Percentiles rank a stretch among this genome's conserved stretches.
Conservation (phyloP, 2,113 vertebrate genomes). For the Lucifuga dentata region DNA sequence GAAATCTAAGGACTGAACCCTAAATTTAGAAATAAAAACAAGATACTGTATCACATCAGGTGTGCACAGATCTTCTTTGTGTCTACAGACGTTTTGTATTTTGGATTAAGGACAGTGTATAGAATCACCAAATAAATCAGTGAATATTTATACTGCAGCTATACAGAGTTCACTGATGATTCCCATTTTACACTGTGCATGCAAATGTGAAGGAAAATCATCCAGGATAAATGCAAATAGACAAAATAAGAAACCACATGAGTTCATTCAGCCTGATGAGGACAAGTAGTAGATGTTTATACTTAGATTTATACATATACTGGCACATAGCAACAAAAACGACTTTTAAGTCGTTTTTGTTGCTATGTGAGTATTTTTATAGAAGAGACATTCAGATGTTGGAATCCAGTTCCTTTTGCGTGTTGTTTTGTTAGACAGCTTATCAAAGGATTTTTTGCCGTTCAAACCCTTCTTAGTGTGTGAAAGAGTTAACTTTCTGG, state of each 20-base stretch:
- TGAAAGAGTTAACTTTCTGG: not conserved
- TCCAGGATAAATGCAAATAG: conserved; percentile 52
- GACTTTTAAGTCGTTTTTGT: too few species aligned
- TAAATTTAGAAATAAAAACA: too few species aligned
- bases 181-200: conserved; percentile 22
- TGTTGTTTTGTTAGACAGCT: not conserved
- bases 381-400: conserved; percentile 1
- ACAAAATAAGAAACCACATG: conserved; percentile 16
- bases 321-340: too few species aligned
- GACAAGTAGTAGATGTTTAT: not conserved
- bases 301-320: not conserved
- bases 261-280: not conserved
- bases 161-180: not conserved
- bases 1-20: too few species aligned
- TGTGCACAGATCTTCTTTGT: too few species aligned
- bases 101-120: too few species aligned
- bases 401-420: not conserved
- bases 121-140: too few species aligned
- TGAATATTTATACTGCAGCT: not conserved
- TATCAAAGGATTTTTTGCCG: not conserved
- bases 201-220: conserved; percentile 52
- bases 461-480: too few species aligned
- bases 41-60: too few species aligned
- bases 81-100: too few species aligned
- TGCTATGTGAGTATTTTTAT: too few species aligned